Conservation (phyloP, 1,140 invertebrate genomes). For the Macrocentrus cingulum region DNA sequence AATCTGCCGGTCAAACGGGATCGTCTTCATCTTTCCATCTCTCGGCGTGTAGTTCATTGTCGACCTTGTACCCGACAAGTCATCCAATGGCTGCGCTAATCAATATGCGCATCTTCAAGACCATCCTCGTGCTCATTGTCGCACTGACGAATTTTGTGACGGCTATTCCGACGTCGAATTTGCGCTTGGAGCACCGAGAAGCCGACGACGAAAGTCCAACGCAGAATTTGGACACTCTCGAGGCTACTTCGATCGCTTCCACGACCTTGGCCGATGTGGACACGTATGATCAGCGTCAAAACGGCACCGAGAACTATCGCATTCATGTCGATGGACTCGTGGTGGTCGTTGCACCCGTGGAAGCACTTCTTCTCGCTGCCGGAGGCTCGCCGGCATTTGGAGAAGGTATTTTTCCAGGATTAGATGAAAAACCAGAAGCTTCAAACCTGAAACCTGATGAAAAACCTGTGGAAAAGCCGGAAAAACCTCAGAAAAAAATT, state of each 20-base stretch:
- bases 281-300: slow-evolving; percentile 70
- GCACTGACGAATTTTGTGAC: slow-evolving; percentile 9
- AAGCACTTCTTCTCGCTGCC: slow-evolving; percentile 53
- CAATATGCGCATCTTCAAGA: slow-evolving; percentile 47
- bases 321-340: slow-evolving; percentile 68
- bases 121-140: slow-evolving; percentile 30
- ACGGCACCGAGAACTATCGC: slow-evolving; percentile 69
- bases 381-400: slow-evolving; percentile 29
- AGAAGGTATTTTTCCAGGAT: slow-evolving; percentile 27
- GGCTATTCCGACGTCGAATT: slow-evolving; percentile 11
- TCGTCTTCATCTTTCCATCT: neutral
- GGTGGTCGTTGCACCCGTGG: slow-evolving; percentile 65
- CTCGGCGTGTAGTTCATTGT: slow-evolving; percentile 12
- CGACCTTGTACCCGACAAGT: neutral
- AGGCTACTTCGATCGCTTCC: slow-evolving; percentile 3
- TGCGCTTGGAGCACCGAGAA: slow-evolving; percentile 15
- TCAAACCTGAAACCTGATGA: slow-evolving; percentile 15
- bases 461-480: slow-evolving; percentile 20
- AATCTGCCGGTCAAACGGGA: neutral
- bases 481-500: slow-evolving; percentile 12
- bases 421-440: neutral
- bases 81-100: slow-evolving; percentile 29
- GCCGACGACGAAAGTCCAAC: neutral
- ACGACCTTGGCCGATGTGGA: slow-evolving; percentile 19
- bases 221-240: slow-evolving; percentile 12